phyloP scores from a whole-genome alignment of 2,797 vertebrate genomes.

The Catharus ustulatus region DNA sequence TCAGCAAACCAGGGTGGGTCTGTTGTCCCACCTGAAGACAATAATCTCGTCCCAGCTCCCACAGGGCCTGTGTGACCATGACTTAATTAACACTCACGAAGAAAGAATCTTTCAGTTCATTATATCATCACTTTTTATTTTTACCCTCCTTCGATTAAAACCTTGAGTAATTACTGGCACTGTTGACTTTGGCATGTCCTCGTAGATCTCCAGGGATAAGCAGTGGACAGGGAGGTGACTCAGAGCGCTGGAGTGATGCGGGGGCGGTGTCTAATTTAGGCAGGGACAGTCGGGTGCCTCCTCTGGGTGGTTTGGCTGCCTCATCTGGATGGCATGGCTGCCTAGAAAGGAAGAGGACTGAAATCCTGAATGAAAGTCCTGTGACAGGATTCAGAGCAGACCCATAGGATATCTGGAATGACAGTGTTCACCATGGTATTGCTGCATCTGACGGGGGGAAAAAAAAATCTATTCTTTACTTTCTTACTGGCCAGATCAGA shows the following conservation, averaged over 20 bases:
- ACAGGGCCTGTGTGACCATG: neutral
- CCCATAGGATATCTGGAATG: neutral
- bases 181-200: slow-evolving; percentile 51
- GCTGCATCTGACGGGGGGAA: fast-evolving
- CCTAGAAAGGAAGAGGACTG: slow-evolving; percentile 28
- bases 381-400: neutral
- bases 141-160: slow-evolving; percentile 41
- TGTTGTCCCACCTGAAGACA: neutral
- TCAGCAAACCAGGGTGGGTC: neutral
- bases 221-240: slow-evolving; percentile 12
- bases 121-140: slow-evolving; percentile 49
- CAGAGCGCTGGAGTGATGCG: neutral
- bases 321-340: slow-evolving; percentile 3
- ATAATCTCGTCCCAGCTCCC: neutral
- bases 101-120: slow-evolving; percentile 45
- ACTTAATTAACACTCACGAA: slow-evolving; percentile 30
- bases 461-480: neutral
- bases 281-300: neutral
- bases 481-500: neutral
- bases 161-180: neutral
- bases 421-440: fast-evolving
- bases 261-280: neutral
- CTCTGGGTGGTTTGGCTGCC: neutral
- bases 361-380: neutral
- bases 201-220: neutral